Conservation (phyloP, 2,113 vertebrate genomes). For the Hydrolagus affinis region DNA sequence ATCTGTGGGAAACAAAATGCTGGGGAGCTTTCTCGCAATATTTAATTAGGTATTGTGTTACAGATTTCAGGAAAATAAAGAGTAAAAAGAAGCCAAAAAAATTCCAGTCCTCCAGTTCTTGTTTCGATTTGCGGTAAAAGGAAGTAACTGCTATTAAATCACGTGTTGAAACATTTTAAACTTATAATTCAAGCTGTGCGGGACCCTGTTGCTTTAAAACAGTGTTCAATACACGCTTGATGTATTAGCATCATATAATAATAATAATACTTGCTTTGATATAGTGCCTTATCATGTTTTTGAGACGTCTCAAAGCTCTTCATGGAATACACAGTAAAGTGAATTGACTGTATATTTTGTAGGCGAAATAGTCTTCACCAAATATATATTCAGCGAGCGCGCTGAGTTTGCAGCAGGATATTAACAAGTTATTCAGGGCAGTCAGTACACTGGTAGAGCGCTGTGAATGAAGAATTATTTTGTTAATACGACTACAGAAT, state of each 20-base stretch:
- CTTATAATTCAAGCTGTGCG: slow-evolving; percentile 96
- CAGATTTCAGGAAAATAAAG: slow-evolving; percentile 47
- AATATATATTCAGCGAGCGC: slow-evolving; percentile 31
- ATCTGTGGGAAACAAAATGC: slow-evolving; percentile 64
- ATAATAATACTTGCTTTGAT: no score
- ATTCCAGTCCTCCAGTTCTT: slow-evolving; percentile 52
- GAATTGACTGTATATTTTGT: no score
- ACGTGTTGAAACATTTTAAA: slow-evolving; percentile 77
- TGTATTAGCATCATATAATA: slow-evolving; percentile 13
- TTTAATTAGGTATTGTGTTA: slow-evolving; percentile 74
- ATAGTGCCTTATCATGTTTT: no score
- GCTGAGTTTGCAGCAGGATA: slow-evolving; percentile 16
- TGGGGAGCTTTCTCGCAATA: slow-evolving; percentile 48
- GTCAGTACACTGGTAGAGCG: slow-evolving; percentile 16
- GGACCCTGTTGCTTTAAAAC: slow-evolving; percentile 61
- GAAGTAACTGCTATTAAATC: slow-evolving; percentile 86
- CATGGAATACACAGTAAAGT: no score
- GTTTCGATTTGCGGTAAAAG: slow-evolving; percentile 73
- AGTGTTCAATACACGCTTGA: slow-evolving; percentile 29
- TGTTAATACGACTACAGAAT: not conserved
- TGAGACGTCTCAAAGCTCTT: no score
- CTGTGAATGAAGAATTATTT: slow-evolving; percentile 29
- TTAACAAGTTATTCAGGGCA: slow-evolving; percentile 5
- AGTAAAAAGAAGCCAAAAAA: slow-evolving; percentile 59
- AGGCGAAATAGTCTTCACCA: slow-evolving; percentile 10